A percentile compares a stretch with the other conserved stretches of the same genome.
Conservation (phyloP, 2,888 invertebrate species). For the Odontothrips loti region DNA sequence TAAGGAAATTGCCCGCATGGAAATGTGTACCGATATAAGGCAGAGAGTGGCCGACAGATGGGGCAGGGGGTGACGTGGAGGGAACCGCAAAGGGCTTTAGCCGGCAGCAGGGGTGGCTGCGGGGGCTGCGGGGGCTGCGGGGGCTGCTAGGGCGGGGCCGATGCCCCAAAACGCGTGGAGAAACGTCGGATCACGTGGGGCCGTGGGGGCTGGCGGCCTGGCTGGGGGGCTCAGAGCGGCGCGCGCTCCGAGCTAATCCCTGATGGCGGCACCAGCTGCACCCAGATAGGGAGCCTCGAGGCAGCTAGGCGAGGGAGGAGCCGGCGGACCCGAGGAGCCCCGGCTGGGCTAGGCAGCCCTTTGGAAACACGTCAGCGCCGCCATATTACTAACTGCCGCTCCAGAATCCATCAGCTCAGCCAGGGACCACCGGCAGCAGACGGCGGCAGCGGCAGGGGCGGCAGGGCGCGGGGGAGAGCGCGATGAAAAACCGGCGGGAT, state of each 20-base stretch:
- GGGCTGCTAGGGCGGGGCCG: too few relatives aligned
- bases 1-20: slow-evolving; percentile 15
- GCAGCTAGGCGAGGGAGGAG: not conserved
- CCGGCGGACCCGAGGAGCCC: too few relatives aligned
- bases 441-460: not conserved
- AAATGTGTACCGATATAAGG: slow-evolving; percentile 20
- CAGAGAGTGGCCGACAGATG: not conserved
- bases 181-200: not conserved
- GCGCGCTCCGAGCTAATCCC: not conserved
- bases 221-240: too few relatives aligned
- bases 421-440: not conserved
- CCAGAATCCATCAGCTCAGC: too few relatives aligned
- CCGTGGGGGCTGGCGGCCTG: not conserved
- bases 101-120: too few relatives aligned
- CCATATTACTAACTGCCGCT: not conserved
- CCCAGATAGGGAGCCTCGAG: too few relatives aligned
- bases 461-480: not conserved
- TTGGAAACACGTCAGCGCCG: not conserved
- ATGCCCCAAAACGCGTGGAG: too few relatives aligned
- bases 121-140: too few relatives aligned
- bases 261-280: slow-evolving; percentile 12
- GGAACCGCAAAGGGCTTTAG: not conserved
- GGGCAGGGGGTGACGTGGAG: not conserved
- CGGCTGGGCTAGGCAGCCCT: too few relatives aligned
- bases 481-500: not conserved